Evolutionary conservation across 2,113 vertebrate species (phyloP), one percentile per base, ranked within the genome.

Genomic region (Zootoca vivipara): DNA sequence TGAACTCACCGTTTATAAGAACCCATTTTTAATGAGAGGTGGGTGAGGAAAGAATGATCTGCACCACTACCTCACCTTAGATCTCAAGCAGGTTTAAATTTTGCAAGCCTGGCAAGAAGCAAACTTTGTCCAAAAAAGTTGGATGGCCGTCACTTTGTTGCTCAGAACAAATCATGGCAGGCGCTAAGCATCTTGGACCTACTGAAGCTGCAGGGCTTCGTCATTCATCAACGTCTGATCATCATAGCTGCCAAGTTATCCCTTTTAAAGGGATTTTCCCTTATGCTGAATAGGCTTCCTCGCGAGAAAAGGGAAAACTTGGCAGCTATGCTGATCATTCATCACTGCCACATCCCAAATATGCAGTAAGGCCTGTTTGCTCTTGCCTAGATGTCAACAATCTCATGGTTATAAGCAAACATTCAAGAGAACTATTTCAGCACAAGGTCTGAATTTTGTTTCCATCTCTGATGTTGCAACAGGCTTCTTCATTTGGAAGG

Each of bases 21-120:
- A 69, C 2, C 33, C 18, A 3, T 87, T 93, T 94, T 91, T 64
- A 52, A 3, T 1, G 72, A 24, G 0, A 24, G 26, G 84, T 7
- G 5, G 1, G 52, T n/a, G 26, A 85, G 42, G 83, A 87, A 90
- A 91, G 33, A 26, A 24, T 80, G 46, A 69, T 33, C 86, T 18
- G 5, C 82, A 58, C 2, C 42, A 42, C 7, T 86, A 20, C 8
- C 9, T 10, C 33, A 83, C 28, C 42, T 80, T 78, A 67, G 30
- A 78, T 56, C 3, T 40, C 81, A 82, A 84, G n/a, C 58, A 42
- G 16, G 1, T 42, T 64, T 73, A 87, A 75, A 74, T n/a, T 42
- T 62, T 72, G 16, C 28, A n/a, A 7, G 26, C 26, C 15, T 22
- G 4, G 2, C 24, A 42, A 20, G 46, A 87, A 87, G 35, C 1